These are phyloP conservation scores for Zosterops pallidus DNA, from an alignment of 2,113 vertebrate species.

Conservation along the genomic window DNA sequence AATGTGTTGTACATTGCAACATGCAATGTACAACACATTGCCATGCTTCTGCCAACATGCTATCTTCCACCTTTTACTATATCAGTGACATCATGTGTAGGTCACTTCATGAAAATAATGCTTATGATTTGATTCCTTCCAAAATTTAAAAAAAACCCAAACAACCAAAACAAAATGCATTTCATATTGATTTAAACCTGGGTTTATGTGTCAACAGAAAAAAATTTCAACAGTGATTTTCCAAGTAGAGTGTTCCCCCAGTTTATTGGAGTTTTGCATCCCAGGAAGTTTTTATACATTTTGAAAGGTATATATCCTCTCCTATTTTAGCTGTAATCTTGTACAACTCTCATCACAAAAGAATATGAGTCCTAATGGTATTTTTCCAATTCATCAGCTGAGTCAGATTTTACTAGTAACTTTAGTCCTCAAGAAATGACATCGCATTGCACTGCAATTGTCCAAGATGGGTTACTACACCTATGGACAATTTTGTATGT, in stretches of 20 bases:
- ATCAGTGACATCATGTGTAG: not conserved
- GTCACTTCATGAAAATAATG: not conserved
- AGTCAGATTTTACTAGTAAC: not conserved
- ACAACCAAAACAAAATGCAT: no score
- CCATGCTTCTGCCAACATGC: not conserved
- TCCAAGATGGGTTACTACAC: not conserved
- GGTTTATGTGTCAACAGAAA: not conserved
- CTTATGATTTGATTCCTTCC: not conserved
- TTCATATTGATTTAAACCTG: not conserved
- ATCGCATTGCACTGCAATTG: not conserved
- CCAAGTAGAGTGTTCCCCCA: accelerated
- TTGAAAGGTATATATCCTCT: not conserved
- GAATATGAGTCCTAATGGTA: not conserved
- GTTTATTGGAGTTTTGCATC: not conserved
- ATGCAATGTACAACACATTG: not conserved
- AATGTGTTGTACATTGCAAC: not conserved
- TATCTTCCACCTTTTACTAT: not conserved
- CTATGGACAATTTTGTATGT: not conserved
- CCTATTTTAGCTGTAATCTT: not conserved
- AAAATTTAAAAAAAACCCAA: not conserved
- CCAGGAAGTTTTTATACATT: not conserved
- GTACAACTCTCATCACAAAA: not conserved
- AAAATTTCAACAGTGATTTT: not conserved
- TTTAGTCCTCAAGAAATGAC: not conserved
- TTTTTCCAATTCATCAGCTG: not conserved